Evolutionary conservation across 2,888 invertebrate species (phyloP), one percentile per base, ranked within the genome.

Genomic region (Ophioninae sp.): DNA sequence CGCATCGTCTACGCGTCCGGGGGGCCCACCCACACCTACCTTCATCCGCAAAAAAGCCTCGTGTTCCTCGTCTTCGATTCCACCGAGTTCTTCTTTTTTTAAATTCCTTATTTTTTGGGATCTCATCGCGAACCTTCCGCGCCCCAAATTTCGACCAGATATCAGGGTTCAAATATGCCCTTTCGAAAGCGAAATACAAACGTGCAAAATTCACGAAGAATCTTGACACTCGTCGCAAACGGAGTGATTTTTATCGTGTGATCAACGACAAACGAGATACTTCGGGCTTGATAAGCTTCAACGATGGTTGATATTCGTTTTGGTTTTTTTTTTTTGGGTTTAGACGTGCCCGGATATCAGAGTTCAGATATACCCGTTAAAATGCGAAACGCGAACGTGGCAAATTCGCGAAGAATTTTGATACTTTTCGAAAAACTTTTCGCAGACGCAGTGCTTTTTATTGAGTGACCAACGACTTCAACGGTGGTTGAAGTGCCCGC

Each of bases 21-120:
- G 91, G 90, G 77, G 90, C 89, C 90, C 90, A 90, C 90, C 91
- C 90, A 88, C 87, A n/a, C 87, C 7, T 13, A 44, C 44, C 13
- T 44, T 59, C 78, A 79, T 70, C 67, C 74, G 81, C 74, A 44
- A 62, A 69, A 74, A 69, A 56, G 64, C 50, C 44, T 73, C 69
- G 39, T 73, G 72, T 64, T 82, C 56, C 75, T 70, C 69, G 57
- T 81, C 74, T 75, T n/a, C 67, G 59, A 74, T 62, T 56, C 70
- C 62, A 44, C 41, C 39, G 10, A 61, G 23, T 72, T 72, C 37
- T 8, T 61, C 23, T n/a, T 50, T 69, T 57, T 70, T 59, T n/a
- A n/a, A n/a, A n/a, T n/a, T n/a, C n/a, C n/a, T n/a, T n/a, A n/a
- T n/a, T n/a, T n/a, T n/a, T n/a, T n/a, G n/a, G n/a, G n/a, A n/a